Evolutionary conservation across 2,888 invertebrate genomes (phyloP), one percentile per base, ranked within the genome.

Genomic region (Cheilosia vulpina): DNA sequence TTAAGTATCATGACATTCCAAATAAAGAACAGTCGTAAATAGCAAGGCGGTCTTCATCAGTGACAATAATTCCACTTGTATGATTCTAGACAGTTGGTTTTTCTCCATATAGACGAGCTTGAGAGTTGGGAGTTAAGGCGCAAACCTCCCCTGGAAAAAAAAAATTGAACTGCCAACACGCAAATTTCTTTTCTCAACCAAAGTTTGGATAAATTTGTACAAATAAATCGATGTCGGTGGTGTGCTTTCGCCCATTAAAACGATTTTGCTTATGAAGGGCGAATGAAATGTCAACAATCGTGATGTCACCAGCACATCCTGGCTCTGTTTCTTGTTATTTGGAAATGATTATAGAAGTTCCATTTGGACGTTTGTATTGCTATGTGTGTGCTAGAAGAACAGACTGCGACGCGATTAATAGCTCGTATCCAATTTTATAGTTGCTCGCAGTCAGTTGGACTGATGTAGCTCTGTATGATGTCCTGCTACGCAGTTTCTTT

Each of bases 271-370:
- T 52, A 13, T 21, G 15, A 52, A 52, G 52, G 52, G 24, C 21
- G 5, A 52, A 52, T 52, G 21, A 52, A 52, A 52, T 52, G 52
- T 52, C 52, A 52, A 13, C 21, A 52, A 52, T 52, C 52, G 15
- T 52, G 52, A 24, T 52, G 52, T 52, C 52, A 52, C 52, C 52
- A 52, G 52, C 11, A 52, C 52, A 11, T 52, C 24, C 52, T 21
- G 3, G 13, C 24, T 24, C 11, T 13, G 19, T 6, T 52, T 24
- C 7, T 24, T 52, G 9, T 11, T 52, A 21, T 21, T 52, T 52
- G 24, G 15, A 24, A 52, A 24, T 15, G 11, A 52, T 24, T 52
- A 24, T 52, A 52, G 24, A 15, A 27, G 15, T 52, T 52, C 24
- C 52, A 24, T 15, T 52, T 24, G 4, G 4, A 15, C 52, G 21